Percentiles rank a stretch among this genome's conserved stretches.
Evolutionary conservation across 1,140 invertebrate species (phyloP).

Genomic region (Chrysomallon squamiferum): DNA sequence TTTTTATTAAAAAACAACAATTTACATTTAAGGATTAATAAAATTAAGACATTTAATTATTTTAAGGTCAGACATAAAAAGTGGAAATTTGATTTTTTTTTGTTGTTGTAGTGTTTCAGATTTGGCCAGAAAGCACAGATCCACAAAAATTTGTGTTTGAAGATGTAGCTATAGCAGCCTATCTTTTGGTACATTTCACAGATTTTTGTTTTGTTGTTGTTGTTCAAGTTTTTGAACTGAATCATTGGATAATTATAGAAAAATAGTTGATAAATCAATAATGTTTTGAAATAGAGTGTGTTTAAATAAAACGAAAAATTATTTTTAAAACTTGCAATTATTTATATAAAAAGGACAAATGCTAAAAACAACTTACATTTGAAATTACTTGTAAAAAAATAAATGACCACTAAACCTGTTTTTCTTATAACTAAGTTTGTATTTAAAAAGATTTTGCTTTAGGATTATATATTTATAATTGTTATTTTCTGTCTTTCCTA

Average conservation of each 20-base stretch:
- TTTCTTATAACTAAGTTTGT: no score
- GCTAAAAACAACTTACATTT: neutral
- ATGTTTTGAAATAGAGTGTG: neutral
- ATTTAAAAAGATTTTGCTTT: no score
- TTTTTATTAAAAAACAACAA: neutral
- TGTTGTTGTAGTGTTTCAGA: no score
- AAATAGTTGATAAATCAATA: neutral
- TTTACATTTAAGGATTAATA: no score
- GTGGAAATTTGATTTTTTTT: neutral
- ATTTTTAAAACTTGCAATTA: neutral
- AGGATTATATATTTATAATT: no score
- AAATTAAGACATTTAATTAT: no score
- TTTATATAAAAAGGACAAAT: neutral
- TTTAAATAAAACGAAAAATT: neutral
- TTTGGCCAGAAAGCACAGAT: slow-evolving; percentile 90
- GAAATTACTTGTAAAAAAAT: no score
- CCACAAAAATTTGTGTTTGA: slow-evolving; percentile 95
- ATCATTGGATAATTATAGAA: neutral
- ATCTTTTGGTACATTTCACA: slow-evolving; percentile 85
- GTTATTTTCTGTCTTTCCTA: no score
- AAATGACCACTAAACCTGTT: no score
- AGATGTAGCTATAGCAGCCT: slow-evolving; percentile 93
- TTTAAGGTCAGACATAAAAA: neutral
- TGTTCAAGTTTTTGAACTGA: neutral
- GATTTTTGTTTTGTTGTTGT: slow-evolving; percentile 16